A percentile compares a stretch with the other conserved stretches of the same genome.
Conservation (phyloP, 1,140 invertebrate genomes). For the Drosophila repleta region DNA sequence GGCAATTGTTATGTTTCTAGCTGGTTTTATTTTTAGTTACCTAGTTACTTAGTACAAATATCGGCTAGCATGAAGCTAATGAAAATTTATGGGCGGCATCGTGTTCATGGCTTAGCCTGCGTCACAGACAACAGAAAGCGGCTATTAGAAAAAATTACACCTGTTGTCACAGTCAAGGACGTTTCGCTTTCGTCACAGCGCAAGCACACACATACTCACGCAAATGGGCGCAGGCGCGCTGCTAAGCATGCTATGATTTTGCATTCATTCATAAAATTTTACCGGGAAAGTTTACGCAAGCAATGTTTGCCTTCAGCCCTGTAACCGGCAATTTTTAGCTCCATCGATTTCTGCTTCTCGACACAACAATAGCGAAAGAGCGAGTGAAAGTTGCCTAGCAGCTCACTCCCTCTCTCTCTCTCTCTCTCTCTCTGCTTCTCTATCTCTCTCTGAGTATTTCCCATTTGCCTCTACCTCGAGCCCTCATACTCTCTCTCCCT, state of each 20-base stretch:
- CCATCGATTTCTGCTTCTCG: conserved; percentile 69
- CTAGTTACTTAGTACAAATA: conserved; percentile 21
- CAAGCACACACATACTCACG: conserved; percentile 12
- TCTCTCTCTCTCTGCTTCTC: conserved; percentile 1
- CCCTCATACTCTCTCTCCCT: conserved; percentile 1
- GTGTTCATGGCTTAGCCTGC: conserved; percentile 44
- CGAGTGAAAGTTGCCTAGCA: conserved; percentile 6
- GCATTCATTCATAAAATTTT: conserved; percentile 71
- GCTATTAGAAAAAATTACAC: conserved; percentile 54
- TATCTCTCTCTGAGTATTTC: background rate
- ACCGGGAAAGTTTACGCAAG: conserved; percentile 65
- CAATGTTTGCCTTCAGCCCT: conserved; percentile 12
- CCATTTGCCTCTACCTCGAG: background rate
- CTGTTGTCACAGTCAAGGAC: conserved; percentile 78
- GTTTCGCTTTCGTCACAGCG: conserved; percentile 71
- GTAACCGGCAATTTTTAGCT: conserved; percentile 73
- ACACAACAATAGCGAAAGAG: conserved; percentile 11
- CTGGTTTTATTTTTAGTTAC: conserved; percentile 28
- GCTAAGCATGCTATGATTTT: conserved; percentile 69
- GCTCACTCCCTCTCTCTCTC: conserved; percentile 1
- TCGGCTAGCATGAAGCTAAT: conserved; percentile 42
- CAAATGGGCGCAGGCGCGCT: conserved; percentile 62
- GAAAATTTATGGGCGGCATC: conserved; percentile 59
- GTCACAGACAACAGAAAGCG: conserved; percentile 49
- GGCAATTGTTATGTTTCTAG: conserved; percentile 1